Percentiles rank a stretch among this genome's conserved stretches.
phyloP scores from a whole-genome alignment of 2,888 invertebrate genomes.

The Plagiodera versicolora region DNA sequence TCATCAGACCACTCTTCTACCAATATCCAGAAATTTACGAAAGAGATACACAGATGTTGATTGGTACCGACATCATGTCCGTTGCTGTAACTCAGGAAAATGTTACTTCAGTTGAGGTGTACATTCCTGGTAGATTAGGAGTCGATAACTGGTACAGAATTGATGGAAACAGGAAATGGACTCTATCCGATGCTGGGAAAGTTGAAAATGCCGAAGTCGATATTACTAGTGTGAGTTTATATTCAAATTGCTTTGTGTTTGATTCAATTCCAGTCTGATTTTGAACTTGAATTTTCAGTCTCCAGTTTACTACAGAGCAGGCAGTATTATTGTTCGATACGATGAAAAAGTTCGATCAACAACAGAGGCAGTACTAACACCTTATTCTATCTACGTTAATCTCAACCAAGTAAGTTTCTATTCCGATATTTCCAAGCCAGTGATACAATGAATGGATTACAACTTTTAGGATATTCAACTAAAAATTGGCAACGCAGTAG shows the following conservation, averaged over 20 bases:
- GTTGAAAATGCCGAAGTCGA: conserved; percentile 22
- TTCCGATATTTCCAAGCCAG: no score
- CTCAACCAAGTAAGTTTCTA: conserved; percentile 32
- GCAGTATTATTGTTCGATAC: conserved; percentile 42
- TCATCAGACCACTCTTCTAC: conserved; percentile 86
- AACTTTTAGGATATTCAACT: no score
- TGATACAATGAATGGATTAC: no score
- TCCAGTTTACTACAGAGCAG: conserved; percentile 44
- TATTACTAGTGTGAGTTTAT: conserved; percentile 30
- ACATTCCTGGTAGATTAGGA: conserved; percentile 77
- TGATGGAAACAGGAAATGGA: conserved; percentile 23
- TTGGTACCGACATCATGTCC: conserved; percentile 81
- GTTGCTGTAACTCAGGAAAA: conserved; percentile 81
- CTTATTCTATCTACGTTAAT: conserved; percentile 38
- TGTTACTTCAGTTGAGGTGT: conserved; percentile 72
- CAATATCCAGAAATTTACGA: conserved; percentile 80
- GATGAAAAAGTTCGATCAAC: conserved; percentile 34
- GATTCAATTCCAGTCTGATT: no score
- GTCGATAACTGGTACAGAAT: conserved; percentile 67
- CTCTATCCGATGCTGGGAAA: conserved; percentile 7
- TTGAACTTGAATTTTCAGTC: conserved; percentile 31
- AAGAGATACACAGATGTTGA: conserved; percentile 74
- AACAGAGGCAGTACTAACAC: conserved; percentile 35
- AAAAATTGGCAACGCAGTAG: no score
- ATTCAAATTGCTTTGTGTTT: not conserved